Percentiles rank a stretch among this genome's conserved stretches.
Evolutionary conservation across 1,140 invertebrate species (phyloP).

Genomic region (Pseudomyrmex flavicornis): DNA sequence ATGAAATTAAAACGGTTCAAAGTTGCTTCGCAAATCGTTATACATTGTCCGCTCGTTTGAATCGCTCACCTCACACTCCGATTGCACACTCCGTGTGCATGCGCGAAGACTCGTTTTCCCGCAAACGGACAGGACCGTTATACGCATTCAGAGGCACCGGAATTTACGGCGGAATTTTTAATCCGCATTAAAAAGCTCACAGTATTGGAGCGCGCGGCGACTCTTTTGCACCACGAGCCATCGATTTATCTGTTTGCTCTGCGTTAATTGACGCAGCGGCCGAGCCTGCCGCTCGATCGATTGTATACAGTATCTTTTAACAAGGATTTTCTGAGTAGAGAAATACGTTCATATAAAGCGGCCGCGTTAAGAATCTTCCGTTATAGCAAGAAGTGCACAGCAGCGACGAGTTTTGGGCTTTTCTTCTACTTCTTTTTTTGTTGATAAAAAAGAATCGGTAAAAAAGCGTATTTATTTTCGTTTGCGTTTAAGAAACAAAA

Average conservation of each 20-base stretch:
- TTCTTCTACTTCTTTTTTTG: not conserved
- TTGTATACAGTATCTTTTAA: conserved; percentile 34
- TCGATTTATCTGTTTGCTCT: conserved; percentile 39
- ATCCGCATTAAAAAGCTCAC: not conserved
- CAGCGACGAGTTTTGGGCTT: too few relatives aligned
- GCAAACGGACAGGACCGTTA: not conserved
- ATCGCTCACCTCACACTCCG: too few relatives aligned
- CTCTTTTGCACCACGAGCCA: conserved; percentile 37
- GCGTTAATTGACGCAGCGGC: conserved; percentile 46
- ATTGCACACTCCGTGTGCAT: too few relatives aligned
- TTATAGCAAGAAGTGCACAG: not conserved
- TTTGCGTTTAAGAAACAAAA: not conserved
- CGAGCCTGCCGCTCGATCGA: conserved; percentile 39
- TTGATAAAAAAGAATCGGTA: not conserved
- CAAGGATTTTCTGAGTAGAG: not conserved
- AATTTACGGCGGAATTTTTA: not conserved
- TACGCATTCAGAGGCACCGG: not conserved
- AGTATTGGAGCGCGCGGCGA: not conserved
- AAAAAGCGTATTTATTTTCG: not conserved
- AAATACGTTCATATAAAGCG: not conserved
- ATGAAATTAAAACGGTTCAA: not conserved
- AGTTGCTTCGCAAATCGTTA: not conserved
- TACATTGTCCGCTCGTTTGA: too few relatives aligned
- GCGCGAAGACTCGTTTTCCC: not conserved
- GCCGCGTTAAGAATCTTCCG: conserved; percentile 22